Evolutionary conservation across 2,888 invertebrate species (phyloP), one percentile per base, ranked within the genome.

Genomic region (Ptychoptera contaminata): DNA sequence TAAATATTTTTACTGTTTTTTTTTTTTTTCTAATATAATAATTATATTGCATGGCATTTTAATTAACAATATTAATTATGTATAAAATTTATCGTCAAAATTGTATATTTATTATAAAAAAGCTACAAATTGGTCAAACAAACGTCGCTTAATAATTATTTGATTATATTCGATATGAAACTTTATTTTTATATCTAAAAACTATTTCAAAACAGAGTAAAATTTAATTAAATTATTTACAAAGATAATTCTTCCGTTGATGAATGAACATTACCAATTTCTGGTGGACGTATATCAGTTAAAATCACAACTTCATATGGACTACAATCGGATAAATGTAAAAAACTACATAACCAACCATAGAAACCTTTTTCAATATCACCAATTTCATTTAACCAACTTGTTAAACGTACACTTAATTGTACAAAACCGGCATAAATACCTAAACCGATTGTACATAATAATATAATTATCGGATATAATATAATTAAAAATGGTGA

Each of bases 291-390:
- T 39, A 75, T 70, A 59, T 77, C 77, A 54, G 75, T 74, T 35
- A 78, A 58, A 40, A 79, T 66, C 2, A 79, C 76, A 45, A 79
- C 76, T 58, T 82, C 80, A 61, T 83, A 83, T 0, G 82, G 82
- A 52, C 82, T 75, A 56, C 82, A 83, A 54, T 82, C 78, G 12
- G 80, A 76, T 52, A 82, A 65, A 47, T 71, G 72, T 32, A 82
- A 53, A 36, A 71, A 66, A 46, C 76, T 73, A 57, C 82, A 83
- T 14, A 82, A 62, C 81, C 82, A 82, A 7, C 82, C 82, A 52
- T 79, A 83, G 63, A 82, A 82, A 1, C 82, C 82, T 60, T 83
- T 83, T 54, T 83, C 83, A 56, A 79, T 74, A 61, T 83, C 82
- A 46, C 73, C 71, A 2, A 82, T 73, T 62, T 80, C 79, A 53